Percentiles rank a stretch among this genome's conserved stretches.
phyloP scores from a whole-genome alignment of 2,888 invertebrate species.

The Agrotis clavis region DNA sequence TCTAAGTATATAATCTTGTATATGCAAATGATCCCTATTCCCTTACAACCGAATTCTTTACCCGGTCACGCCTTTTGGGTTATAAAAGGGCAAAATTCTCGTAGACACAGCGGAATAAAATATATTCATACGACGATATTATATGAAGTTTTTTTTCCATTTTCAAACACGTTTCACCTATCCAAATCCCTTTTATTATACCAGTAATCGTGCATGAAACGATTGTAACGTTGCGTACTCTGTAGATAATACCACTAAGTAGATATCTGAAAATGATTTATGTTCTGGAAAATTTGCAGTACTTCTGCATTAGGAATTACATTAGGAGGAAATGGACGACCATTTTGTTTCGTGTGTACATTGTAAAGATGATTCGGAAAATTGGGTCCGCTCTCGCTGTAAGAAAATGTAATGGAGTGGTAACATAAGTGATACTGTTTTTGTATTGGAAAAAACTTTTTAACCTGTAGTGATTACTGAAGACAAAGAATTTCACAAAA shows the following conservation, averaged over 20 bases:
- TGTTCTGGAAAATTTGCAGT: slow-evolving; percentile 63
- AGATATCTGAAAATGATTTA: slow-evolving; percentile 73
- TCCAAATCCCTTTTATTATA: slow-evolving; percentile 72
- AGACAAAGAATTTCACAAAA: not conserved
- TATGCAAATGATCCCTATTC: slow-evolving; percentile 85
- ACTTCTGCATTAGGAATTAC: slow-evolving; percentile 69
- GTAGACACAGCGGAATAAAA: slow-evolving; percentile 82
- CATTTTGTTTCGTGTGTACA: slow-evolving; percentile 66
- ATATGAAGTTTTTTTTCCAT: slow-evolving; percentile 70
- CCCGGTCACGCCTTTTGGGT: slow-evolving; percentile 83
- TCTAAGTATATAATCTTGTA: slow-evolving; percentile 86
- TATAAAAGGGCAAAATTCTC: slow-evolving; percentile 81
- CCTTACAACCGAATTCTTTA: slow-evolving; percentile 83
- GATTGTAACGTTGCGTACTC: slow-evolving; percentile 71
- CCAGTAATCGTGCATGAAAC: slow-evolving; percentile 66
- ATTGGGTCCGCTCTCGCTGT: slow-evolving; percentile 36
- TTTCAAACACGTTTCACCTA: slow-evolving; percentile 74
- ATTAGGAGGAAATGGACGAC: slow-evolving; percentile 63
- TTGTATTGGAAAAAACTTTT: not conserved
- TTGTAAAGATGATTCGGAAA: slow-evolving; percentile 56
- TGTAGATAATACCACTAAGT: slow-evolving; percentile 72
- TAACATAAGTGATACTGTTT: slow-evolving; percentile 16
- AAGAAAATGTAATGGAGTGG: slow-evolving; percentile 38
- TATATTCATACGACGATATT: slow-evolving; percentile 79
- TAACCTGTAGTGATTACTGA: not conserved